Base-by-base conservation (phyloP, 1,140 invertebrate species). In the Batillaria attramentaria region DNA sequence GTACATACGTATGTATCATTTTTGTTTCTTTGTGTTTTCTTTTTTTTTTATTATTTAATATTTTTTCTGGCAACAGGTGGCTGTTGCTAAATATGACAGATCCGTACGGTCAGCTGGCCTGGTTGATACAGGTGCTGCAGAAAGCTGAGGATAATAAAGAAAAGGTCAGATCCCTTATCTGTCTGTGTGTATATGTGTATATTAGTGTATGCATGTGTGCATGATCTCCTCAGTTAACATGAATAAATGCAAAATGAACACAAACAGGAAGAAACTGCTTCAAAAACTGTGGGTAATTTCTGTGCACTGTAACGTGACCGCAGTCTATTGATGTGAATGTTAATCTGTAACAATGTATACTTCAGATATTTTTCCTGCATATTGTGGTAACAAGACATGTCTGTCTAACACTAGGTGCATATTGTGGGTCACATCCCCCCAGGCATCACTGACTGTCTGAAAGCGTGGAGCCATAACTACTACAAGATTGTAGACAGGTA, bases 381-480 rank as follows among this genome's bases (percentile, higher is more conserved):
- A n/a, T n/a, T n/a, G n/a, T n/a, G n/a, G n/a, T n/a, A n/a, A n/a
- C n/a, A n/a, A n/a, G n/a, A n/a, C n/a, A n/a, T n/a, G n/a, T n/a
- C n/a, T n/a, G n/a, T n/a, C n/a, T n/a, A n/a, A n/a, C n/a, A n/a
- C n/a, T n/a, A n/a, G n/a, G 91, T 97, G 6, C 98, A 99, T 86
- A 95, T 99, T 10, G 96, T 99, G 66, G 98, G 98, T 0, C 98
- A 99, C 87, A 99, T 99, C 84, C 97, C 97, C 0, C 97, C 98
- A 0, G 97, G 97, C 13, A 92, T 93, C 24, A 85, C 91, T 43
- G 77, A 79, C 77, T 95, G 95, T 85, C 92, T 94, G 46, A 91
- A 93, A 42, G 86, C 91, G 28, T 93, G 92, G 92, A 92, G 91
- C 76, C 89, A 90, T 79, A 93, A 93, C 84, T 93, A 93, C 80